Evolutionary conservation across 1,140 invertebrate genomes (phyloP).

Genomic region (Penaeus chinensis): DNA sequence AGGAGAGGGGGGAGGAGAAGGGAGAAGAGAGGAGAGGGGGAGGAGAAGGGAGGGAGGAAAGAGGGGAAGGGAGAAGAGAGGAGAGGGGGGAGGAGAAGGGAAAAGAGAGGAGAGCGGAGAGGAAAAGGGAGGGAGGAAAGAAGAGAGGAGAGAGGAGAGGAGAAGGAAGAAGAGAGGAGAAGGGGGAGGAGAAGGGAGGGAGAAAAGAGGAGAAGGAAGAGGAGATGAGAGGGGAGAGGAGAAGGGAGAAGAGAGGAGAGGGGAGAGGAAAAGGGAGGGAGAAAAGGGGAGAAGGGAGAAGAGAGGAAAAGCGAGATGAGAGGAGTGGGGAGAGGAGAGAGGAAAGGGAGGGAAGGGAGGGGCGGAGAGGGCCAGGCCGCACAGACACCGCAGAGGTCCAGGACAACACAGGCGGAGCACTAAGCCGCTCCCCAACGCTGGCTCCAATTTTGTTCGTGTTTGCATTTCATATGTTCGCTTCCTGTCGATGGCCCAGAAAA

Average conservation of each 20-base stretch:
- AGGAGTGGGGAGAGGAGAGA: neutral
- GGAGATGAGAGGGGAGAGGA: neutral
- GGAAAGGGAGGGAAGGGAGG: neutral
- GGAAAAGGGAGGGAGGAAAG: neutral
- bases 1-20: neutral
- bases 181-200: neutral
- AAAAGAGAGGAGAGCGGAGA: neutral
- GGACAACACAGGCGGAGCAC: neutral
- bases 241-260: neutral
- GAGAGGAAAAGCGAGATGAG: neutral
- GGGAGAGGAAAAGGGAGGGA: neutral
- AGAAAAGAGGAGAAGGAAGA: neutral
- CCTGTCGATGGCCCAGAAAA: conserved; percentile 30
- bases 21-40: neutral
- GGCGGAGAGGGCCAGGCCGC: neutral
- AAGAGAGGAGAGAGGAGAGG: neutral
- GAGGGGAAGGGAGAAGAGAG: neutral
- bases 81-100: neutral
- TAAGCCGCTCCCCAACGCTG: neutral
- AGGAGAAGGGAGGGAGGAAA: neutral
- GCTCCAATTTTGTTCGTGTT: conserved; percentile 39
- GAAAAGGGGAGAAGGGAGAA: neutral
- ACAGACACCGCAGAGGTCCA: neutral
- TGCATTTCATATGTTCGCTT: conserved; percentile 44
- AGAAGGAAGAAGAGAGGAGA: neutral